phyloP scores from a whole-genome alignment of 2,888 invertebrate species.

The Andrena dorsata region DNA sequence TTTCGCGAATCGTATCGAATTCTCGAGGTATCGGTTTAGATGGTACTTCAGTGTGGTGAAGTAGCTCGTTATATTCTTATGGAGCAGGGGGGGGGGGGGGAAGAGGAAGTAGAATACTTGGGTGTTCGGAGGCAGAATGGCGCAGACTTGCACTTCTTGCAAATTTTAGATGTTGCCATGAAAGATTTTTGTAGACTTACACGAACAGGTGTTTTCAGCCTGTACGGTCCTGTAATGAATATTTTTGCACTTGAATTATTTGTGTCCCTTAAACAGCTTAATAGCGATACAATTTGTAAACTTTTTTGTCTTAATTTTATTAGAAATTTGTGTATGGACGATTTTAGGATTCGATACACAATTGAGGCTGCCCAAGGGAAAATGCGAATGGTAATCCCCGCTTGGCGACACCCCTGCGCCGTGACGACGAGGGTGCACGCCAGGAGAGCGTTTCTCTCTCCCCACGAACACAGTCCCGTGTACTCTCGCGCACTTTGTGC shows the following conservation, averaged over 20 bases:
- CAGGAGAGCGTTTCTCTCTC: conserved; percentile 35
- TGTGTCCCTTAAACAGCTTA: too few relatives aligned
- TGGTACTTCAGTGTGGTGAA: too few relatives aligned
- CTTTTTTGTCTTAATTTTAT: neutral
- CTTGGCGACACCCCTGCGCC: conserved; percentile 37
- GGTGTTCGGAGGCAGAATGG: too few relatives aligned
- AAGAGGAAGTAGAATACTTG: too few relatives aligned
- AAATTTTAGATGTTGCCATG: too few relatives aligned
- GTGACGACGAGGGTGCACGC: conserved; percentile 45
- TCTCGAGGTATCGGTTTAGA: too few relatives aligned
- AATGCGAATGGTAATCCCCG: neutral
- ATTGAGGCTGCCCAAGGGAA: conserved; percentile 2
- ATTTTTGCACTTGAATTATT: neutral
- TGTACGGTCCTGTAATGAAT: neutral
- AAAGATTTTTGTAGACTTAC: neutral
- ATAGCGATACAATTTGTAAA: too few relatives aligned
- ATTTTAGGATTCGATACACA: neutral
- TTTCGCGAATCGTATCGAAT: too few relatives aligned
- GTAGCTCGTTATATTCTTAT: too few relatives aligned
- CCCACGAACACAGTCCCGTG: conserved; percentile 23
- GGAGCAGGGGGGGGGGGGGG: too few relatives aligned
- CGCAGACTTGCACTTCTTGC: too few relatives aligned
- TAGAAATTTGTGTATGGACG: neutral
- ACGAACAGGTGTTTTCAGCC: neutral
- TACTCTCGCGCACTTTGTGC: conserved; percentile 27